Conservation (phyloP, 2,888 invertebrate species). For the Ichneumoninae sp. region DNA sequence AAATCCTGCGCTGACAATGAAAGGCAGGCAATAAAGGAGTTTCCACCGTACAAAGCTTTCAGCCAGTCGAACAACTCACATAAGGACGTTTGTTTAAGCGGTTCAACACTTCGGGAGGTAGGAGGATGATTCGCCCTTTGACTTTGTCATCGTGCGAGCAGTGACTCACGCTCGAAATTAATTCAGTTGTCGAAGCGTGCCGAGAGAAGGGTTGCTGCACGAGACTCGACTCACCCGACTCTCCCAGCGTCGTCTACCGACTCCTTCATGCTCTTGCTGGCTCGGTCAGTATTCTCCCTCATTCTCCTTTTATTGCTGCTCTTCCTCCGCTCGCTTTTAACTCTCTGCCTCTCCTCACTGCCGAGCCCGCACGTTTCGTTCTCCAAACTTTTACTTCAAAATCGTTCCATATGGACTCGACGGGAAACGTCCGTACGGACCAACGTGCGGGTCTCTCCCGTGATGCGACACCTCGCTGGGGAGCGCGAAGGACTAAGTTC, state of each 20-base stretch:
- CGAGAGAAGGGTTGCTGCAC: constrained; percentile 53
- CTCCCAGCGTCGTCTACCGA: constrained; percentile 33
- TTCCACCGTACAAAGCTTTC: not conserved
- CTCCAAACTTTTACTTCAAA: constrained; percentile 51
- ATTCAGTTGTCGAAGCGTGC: constrained; percentile 69
- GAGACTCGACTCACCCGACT: constrained; percentile 43
- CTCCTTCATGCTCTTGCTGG: constrained; percentile 64
- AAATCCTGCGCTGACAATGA: not conserved
- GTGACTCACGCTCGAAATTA: constrained; percentile 66
- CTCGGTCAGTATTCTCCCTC: constrained; percentile 34
- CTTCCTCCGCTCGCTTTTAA: constrained; percentile 3
- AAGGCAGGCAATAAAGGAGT: not conserved
- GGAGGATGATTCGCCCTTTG: constrained; percentile 61
- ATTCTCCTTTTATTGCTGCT: constrained; percentile 10
- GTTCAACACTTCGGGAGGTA: constrained; percentile 24
- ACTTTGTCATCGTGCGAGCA: constrained; percentile 51
- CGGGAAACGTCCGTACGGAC: no score
- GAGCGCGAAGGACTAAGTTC: constrained; percentile 31
- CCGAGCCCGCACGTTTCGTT: constrained; percentile 40
- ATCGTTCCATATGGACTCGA: constrained; percentile 26
- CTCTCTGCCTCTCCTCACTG: not conserved
- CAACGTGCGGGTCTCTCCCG: not conserved
- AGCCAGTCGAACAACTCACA: constrained; percentile 4
- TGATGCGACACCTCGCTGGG: not conserved
- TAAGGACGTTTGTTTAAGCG: constrained; percentile 21